Evolutionary conservation across 2,888 invertebrate species (phyloP).

Genomic region (Entomobrya multifasciata): DNA sequence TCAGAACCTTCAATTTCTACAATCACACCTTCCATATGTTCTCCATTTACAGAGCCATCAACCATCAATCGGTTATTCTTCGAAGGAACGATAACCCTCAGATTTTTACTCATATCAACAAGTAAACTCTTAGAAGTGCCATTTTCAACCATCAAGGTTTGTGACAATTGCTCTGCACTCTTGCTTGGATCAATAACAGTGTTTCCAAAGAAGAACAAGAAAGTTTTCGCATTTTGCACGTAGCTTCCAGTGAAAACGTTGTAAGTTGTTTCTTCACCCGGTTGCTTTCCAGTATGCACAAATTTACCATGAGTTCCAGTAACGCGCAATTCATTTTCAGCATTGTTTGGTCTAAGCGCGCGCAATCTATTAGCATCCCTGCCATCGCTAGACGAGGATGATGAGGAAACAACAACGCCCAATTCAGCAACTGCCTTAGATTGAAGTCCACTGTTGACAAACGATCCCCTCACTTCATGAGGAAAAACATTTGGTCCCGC

Average conservation of each 20-base stretch:
- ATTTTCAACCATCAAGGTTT: conserved; percentile 79
- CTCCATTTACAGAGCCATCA: conserved; percentile 79
- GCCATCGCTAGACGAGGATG: conserved; percentile 41
- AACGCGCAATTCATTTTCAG: conserved; percentile 80
- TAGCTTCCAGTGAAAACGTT: conserved; percentile 81
- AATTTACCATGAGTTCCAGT: conserved; percentile 80
- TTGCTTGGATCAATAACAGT: conserved; percentile 78
- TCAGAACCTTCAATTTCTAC: conserved; percentile 80
- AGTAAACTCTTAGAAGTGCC: conserved; percentile 78
- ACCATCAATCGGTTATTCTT: conserved; percentile 76
- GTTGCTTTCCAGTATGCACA: conserved; percentile 77
- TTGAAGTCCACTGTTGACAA: conserved; percentile 61
- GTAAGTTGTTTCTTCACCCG: conserved; percentile 80
- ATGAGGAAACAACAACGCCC: conserved; percentile 69
- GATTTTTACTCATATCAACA: conserved; percentile 79
- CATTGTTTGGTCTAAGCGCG: conserved; percentile 74
- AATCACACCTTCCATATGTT: conserved; percentile 80
- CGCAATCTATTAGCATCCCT: conserved; percentile 65
- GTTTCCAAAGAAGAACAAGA: conserved; percentile 81
- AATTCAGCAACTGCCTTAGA: conserved; percentile 75
- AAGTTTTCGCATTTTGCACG: conserved; percentile 80
- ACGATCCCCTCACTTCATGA: conserved; percentile 71
- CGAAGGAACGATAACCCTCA: conserved; percentile 80
- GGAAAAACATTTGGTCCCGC: conserved; percentile 67
- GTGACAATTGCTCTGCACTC: conserved; percentile 37